These are phyloP conservation scores for Gnathonemus longibarbis DNA, from an alignment of 2,113 vertebrate species.

Conservation along the genomic window DNA sequence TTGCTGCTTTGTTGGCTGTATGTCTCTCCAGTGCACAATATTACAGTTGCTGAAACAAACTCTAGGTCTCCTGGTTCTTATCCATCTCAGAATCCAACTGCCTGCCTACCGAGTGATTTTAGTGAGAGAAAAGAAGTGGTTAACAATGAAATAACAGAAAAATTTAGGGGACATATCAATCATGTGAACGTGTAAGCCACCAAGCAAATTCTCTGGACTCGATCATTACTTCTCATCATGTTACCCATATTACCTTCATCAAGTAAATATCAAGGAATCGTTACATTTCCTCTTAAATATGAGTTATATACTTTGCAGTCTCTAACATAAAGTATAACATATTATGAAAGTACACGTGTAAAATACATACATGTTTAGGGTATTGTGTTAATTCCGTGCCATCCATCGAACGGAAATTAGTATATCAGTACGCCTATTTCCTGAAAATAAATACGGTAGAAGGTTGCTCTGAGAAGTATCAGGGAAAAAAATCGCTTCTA, in stretches of 20 bases:
- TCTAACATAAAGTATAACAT: not conserved
- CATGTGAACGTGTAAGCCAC: not conserved
- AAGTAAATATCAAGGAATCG: not conserved
- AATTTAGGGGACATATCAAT: not conserved
- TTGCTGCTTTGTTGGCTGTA: not conserved
- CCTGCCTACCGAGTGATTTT: not conserved
- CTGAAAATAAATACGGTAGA: not conserved
- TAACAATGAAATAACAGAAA: not conserved
- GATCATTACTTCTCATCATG: not conserved
- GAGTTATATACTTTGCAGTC: not conserved
- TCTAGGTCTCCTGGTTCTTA: not conserved
- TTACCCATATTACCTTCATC: too few species aligned
- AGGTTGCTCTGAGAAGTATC: not conserved
- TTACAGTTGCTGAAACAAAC: not conserved
- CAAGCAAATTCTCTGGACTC: not conserved
- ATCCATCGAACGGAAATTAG: not conserved
- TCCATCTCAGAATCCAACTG: not conserved
- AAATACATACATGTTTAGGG: not conserved
- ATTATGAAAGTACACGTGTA: not conserved
- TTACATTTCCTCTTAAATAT: not conserved
- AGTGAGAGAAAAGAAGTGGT: not conserved
- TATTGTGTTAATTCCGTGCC: not conserved
- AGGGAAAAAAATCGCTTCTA: not conserved
- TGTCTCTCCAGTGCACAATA: not conserved
- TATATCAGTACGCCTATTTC: not conserved